phyloP scores from a whole-genome alignment of 2,888 invertebrate genomes.

The Eulithis testata region DNA sequence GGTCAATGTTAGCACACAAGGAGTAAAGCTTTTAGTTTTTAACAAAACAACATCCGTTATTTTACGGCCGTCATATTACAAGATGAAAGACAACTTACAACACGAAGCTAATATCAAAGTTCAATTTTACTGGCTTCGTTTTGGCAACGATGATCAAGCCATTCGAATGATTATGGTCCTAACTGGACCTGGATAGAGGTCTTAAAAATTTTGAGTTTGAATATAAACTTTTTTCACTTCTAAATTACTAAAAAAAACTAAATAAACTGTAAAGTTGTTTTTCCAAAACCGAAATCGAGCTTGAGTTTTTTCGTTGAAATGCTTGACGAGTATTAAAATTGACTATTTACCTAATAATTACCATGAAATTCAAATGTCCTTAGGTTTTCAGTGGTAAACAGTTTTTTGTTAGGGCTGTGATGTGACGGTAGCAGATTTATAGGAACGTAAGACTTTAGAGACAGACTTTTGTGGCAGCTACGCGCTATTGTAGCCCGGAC shows the following conservation, averaged over 20 bases:
- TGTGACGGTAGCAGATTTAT: neutral
- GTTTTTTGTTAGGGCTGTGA: neutral
- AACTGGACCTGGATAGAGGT: too few species aligned
- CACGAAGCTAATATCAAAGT: too few species aligned
- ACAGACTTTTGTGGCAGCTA: conserved; percentile 76
- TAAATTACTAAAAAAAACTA: too few species aligned
- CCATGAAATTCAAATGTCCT: too few species aligned
- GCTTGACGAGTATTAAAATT: too few species aligned
- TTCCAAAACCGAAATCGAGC: too few species aligned
- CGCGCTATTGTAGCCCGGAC: conserved; percentile 70
- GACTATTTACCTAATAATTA: too few species aligned
- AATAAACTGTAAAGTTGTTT: too few species aligned
- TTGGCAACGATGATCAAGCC: neutral
- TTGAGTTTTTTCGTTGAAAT: too few species aligned
- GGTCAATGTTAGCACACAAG: conserved; percentile 82
- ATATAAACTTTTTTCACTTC: too few species aligned
- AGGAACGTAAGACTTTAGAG: conserved; percentile 71
- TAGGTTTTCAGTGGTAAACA: neutral
- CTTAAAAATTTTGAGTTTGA: too few species aligned
- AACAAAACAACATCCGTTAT: neutral
- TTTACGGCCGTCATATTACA: neutral
- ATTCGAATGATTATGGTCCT: too few species aligned
- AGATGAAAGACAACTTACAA: neutral
- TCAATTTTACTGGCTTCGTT: neutral
- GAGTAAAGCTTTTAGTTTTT: conserved; percentile 41